These are phyloP conservation scores for Oikopleura vanhoeffeni DNA, from an alignment of 23 tunicate genomes.

Conservation along the genomic window DNA sequence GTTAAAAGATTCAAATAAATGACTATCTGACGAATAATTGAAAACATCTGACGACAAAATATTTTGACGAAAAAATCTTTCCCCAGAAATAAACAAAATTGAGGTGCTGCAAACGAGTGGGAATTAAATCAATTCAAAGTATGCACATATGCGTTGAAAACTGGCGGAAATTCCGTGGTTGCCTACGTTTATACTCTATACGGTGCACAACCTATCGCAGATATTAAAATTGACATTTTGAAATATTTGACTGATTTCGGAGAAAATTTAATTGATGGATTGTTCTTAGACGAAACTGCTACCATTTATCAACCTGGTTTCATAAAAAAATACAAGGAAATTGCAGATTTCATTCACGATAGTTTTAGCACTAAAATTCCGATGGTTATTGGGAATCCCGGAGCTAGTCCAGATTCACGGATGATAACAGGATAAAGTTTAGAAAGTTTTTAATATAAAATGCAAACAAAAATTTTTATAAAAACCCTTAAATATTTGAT, in stretches of 20 bases:
- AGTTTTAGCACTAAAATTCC: neutral
- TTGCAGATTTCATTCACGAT: neutral
- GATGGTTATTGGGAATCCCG: neutral
- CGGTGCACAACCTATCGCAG: neutral
- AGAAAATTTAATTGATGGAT: neutral
- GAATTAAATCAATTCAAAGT: neutral
- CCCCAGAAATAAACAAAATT: no score
- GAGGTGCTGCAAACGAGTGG: neutral
- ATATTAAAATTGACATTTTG: neutral
- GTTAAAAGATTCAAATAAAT: no score
- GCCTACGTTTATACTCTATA: neutral
- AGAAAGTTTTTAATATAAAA: no score
- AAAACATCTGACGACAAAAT: no score
- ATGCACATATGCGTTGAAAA: neutral
- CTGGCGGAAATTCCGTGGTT: neutral
- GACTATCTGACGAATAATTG: no score
- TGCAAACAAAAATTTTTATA: no score
- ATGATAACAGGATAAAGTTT: no score
- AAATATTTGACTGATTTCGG: neutral
- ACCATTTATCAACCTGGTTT: neutral
- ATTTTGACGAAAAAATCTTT: no score
- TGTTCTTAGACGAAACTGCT: neutral
- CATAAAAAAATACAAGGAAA: neutral
- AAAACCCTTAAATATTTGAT: no score
- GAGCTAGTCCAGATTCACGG: neutral